Percentiles rank a stretch among this genome's conserved stretches.
Evolutionary conservation across 2,113 vertebrate genomes (phyloP).

Genomic region (Rattus norvegicus): DNA sequence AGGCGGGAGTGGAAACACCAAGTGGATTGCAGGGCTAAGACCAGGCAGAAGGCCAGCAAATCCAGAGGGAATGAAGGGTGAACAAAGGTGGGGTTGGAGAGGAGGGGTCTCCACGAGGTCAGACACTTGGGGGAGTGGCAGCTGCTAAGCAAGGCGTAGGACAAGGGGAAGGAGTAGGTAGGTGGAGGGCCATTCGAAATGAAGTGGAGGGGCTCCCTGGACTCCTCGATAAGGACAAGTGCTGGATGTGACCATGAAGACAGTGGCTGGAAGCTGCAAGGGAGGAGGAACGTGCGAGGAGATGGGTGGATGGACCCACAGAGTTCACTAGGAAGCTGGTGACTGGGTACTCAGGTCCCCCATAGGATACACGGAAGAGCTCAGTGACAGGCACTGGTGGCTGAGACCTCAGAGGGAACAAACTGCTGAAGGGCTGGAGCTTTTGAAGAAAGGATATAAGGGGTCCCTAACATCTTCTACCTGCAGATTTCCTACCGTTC

Average conservation of each 20-base stretch:
- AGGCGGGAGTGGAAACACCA: background rate
- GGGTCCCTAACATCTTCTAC: background rate
- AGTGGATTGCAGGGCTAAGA: background rate
- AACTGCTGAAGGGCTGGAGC: background rate
- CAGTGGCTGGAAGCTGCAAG: background rate
- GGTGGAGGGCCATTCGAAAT: background rate
- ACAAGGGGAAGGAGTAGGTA: background rate
- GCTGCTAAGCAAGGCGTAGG: background rate
- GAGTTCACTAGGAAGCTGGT: too few relatives aligned
- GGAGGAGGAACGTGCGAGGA: too few relatives aligned
- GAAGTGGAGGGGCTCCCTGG: background rate
- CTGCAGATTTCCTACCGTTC: background rate
- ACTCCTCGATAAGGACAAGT: background rate
- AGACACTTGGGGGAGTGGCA: background rate
- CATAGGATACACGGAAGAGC: background rate
- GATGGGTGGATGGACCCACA: background rate
- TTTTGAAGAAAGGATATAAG: background rate
- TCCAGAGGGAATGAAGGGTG: background rate
- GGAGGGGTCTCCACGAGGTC: background rate
- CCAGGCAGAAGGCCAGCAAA: background rate
- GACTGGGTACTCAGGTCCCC: background rate
- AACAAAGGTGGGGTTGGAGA: background rate
- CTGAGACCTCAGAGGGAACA: background rate
- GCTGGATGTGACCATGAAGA: background rate
- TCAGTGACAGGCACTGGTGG: background rate